Evolutionary conservation across 2,888 invertebrate genomes (phyloP), one percentile per base, ranked within the genome.

Genomic region (Brachycybe producta): DNA sequence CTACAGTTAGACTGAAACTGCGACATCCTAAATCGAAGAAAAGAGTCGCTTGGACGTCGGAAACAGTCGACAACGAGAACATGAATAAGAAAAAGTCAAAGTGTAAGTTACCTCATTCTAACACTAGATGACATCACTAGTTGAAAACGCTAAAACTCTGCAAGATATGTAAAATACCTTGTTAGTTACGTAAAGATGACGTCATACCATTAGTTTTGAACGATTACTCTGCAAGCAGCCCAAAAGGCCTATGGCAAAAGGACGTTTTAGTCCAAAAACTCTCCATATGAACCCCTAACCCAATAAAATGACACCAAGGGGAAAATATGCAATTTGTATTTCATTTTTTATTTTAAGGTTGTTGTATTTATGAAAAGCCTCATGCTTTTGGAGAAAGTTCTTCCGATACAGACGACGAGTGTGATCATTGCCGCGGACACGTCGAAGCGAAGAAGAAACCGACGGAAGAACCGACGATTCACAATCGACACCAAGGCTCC

Each of bases 21-120:
- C 74, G 75, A 53, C 82, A 82, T 61, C 80, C 82, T 2, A 77
- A 76, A 62, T 73, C 71, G 32, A 82, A 83, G 67, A 87, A 85
- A 67, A 69, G 70, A 61, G 92, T 94, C 0, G 80, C 80, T 54
- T 95, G 91, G 88, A 80, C 82, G 8, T 79, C 80, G 53, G 88
- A 82, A 59, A 91, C 92, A 1, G 83, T 95, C 13, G 94, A 95
- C 68, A 94, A 95, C 70, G 94, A 95, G 67, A 72, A 88, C 64
- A 78, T 94, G 82, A 84, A 87, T 64, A 88, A 84, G 67, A 92
- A 91, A 70, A 94, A 94, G 68, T 94, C 94, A 23, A 95, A 94
- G 76, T 94, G 94, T 90, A 71, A 28, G n/a, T 27, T 13, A n/a
- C n/a, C n/a, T n/a, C n/a, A n/a, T n/a, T n/a, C n/a, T n/a, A n/a